Conservation (phyloP, 1,140 invertebrate species). For the Drosophila insularis region DNA sequence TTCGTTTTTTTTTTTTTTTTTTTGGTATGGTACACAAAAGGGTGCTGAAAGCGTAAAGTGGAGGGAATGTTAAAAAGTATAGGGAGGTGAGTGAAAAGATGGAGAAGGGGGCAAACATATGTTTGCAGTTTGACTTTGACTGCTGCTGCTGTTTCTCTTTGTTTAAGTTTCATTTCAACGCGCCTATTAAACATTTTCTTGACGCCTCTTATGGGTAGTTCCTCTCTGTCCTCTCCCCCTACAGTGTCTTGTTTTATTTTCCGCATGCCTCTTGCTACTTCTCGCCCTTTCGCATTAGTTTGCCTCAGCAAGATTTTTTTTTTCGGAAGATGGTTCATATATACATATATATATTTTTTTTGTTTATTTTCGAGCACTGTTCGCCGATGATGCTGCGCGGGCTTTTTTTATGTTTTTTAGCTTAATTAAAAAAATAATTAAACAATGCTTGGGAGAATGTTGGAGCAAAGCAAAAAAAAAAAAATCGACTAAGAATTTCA, state of each 20-base stretch:
- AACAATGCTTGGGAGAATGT: slow-evolving; percentile 16
- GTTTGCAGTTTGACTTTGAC: slow-evolving; percentile 49
- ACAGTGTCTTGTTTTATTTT: background rate
- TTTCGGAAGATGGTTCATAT: slow-evolving; percentile 12
- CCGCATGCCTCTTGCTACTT: background rate
- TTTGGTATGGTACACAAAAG: slow-evolving; percentile 2
- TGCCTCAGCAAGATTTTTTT: background rate
- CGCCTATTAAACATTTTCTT: slow-evolving; percentile 59
- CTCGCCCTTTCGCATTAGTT: background rate
- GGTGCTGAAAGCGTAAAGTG: background rate
- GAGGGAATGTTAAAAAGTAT: background rate
- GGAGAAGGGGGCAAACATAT: slow-evolving; percentile 32
- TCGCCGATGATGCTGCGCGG: background rate
- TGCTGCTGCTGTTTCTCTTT: slow-evolving; percentile 46
- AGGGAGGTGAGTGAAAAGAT: slow-evolving; percentile 17
- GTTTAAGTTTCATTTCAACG: slow-evolving; percentile 65
- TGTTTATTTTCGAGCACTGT: slow-evolving; percentile 14
- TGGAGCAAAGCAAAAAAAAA: background rate
- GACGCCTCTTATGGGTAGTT: slow-evolving; percentile 52
- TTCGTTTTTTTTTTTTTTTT: no score
- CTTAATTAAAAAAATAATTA: slow-evolving; percentile 63
- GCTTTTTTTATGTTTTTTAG: slow-evolving; percentile 39
- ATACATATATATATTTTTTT: background rate
- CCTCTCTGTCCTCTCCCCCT: background rate
- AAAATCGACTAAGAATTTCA: background rate